Base-by-base conservation (phyloP, 2,888 invertebrate species). In the Oegoconia quadripuncta region DNA sequence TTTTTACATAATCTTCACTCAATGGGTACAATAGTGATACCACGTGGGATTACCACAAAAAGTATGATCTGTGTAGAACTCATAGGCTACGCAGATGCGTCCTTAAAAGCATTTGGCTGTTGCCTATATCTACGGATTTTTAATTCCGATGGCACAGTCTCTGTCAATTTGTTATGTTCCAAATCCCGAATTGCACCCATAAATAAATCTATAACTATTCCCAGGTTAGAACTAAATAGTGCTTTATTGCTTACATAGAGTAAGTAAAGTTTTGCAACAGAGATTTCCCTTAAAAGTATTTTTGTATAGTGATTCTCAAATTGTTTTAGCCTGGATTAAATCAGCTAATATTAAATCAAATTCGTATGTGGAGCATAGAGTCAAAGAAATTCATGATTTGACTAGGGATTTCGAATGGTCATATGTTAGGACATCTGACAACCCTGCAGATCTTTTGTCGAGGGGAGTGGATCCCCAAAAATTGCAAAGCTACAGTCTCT, bases 81-180 rank as follows among this genome's bases (percentile, higher is more conserved):
- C 1, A 28, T 48, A 4, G 48, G 45, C 1, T 49, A 37, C 30
- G 28, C 42, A 2, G 48, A 49, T 33, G 44, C 48, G n/a, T 46
- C 41, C 1, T 11, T 37, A 4, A 46, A 42, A 11, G 48, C 44
- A 1, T 39, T 34, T 14, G 48, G 42, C 7, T 34, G 39, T 26
- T 49, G 46, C 28, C 27, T 49, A 2, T 49, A 49, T 25, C n/a
- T 49, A 13, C 30, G 48, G 26, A 12, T 36, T n/a, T 13, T 35
- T 17, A 16, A 39, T n/a, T 3, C 2, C 2, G 28, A 45, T 26
- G 38, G 36, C 4, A 41, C 8, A 5, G 30, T 45, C 1, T 2
- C 3, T 11, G 20, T 34, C 3, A 35, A 41, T 5, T 28, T 48
- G 5, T 9, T 45, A 7, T 48, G 45, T 17, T 43, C 43, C 1